Evolutionary conservation across 2,113 vertebrate species (phyloP).

Genomic region (Rhinoderma darwinii): DNA sequence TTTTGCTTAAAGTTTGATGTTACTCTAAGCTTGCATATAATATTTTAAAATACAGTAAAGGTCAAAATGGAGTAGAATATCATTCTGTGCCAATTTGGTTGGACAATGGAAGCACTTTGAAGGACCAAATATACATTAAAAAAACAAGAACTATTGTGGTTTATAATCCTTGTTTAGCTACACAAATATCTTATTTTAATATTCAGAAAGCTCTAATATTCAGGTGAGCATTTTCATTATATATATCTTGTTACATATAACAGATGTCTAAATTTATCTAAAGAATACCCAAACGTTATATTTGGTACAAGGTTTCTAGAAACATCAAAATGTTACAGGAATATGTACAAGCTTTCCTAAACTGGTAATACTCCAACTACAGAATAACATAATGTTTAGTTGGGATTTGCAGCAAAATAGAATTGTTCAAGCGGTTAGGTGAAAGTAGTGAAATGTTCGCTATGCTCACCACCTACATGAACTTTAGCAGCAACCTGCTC

Average conservation of each 20-base stretch:
- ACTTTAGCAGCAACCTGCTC: too few species aligned
- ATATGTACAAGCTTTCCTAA: too few species aligned
- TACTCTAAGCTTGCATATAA: slow-evolving; percentile 19
- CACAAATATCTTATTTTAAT: not conserved
- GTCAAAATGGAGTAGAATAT: not conserved
- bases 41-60: not conserved
- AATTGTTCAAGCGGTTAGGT: too few species aligned
- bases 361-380: too few species aligned
- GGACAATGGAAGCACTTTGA: not conserved
- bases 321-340: too few species aligned
- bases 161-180: too few species aligned
- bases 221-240: not conserved
- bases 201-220: not conserved
- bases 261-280: not conserved
- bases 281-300: not conserved
- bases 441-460: too few species aligned
- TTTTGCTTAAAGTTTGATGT: not conserved
- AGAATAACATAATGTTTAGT: too few species aligned
- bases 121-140: not conserved
- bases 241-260: not conserved
- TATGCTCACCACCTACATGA: too few species aligned
- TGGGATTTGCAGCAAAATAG: too few species aligned
- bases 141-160: not conserved
- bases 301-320: too few species aligned
- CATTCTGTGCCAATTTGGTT: not conserved